Percentiles rank a stretch among this genome's conserved stretches.
Conservation (phyloP, 1,140 invertebrate species). For the Pissodes strobi region DNA sequence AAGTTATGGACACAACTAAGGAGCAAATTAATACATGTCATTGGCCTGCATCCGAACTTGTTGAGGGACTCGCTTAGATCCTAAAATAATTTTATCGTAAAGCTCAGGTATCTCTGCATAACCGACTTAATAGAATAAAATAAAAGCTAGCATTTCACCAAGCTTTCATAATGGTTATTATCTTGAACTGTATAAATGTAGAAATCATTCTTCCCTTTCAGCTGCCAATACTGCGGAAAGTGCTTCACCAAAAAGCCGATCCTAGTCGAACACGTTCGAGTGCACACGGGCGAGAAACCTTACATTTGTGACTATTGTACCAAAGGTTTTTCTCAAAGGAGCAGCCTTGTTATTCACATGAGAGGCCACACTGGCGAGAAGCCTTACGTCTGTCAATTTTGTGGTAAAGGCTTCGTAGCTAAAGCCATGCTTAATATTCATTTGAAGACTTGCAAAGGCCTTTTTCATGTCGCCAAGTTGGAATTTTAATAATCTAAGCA, state of each 20-base stretch:
- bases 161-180: too few relatives aligned
- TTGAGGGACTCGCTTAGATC: too few relatives aligned
- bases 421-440: constrained; percentile 67
- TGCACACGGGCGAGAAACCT: constrained; percentile 60
- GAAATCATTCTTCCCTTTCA: constrained; percentile 28
- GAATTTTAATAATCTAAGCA: too few relatives aligned
- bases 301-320: constrained; percentile 63
- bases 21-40: too few relatives aligned
- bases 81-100: too few relatives aligned
- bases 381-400: constrained; percentile 58
- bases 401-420: constrained; percentile 61
- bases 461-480: too few relatives aligned
- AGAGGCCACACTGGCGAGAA: constrained; percentile 57
- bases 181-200: too few relatives aligned
- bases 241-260: constrained; percentile 58
- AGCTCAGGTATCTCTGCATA: too few relatives aligned
- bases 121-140: too few relatives aligned
- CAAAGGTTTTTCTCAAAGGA: constrained; percentile 71
- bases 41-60: too few relatives aligned
- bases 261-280: constrained; percentile 57
- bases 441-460: constrained; percentile 57
- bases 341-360: constrained; percentile 63
- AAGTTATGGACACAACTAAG: too few relatives aligned
- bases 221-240: constrained; percentile 60
- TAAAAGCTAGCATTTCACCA: too few relatives aligned